phyloP scores from a whole-genome alignment of 1,140 invertebrate species.

The Diorhabda sublineata region DNA sequence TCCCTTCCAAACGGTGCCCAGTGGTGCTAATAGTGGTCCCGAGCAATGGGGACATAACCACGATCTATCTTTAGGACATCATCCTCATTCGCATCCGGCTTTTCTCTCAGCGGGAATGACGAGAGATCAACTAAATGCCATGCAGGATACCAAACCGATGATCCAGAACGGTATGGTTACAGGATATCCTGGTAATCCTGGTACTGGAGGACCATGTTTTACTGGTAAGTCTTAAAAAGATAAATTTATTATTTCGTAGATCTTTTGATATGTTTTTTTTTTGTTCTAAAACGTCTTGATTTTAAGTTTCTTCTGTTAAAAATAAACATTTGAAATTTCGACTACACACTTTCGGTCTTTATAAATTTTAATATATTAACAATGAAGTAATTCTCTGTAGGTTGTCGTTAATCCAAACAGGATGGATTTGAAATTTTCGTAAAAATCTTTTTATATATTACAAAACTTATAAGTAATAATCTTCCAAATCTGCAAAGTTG shows the following conservation, averaged over 20 bases:
- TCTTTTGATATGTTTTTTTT: not conserved
- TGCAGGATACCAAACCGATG: slow-evolving; percentile 67
- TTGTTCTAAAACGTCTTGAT: too few relatives aligned
- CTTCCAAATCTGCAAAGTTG: too few relatives aligned
- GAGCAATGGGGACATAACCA: slow-evolving; percentile 51
- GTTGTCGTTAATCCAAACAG: too few relatives aligned
- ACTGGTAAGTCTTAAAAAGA: slow-evolving; percentile 49
- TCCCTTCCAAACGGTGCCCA: slow-evolving; percentile 79
- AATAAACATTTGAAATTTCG: too few relatives aligned
- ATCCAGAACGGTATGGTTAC: slow-evolving; percentile 68
- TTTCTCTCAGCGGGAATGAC: slow-evolving; percentile 54
- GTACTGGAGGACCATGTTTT: slow-evolving; percentile 68
- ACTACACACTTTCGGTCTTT: too few relatives aligned
- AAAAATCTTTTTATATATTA: too few relatives aligned
- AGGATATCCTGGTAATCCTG: slow-evolving; percentile 60
- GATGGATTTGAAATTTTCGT: too few relatives aligned
- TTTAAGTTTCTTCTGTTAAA: too few relatives aligned
- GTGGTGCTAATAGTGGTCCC: slow-evolving; percentile 54
- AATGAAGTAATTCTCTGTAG: too few relatives aligned
- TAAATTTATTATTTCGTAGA: not conserved
- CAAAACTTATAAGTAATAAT: too few relatives aligned
- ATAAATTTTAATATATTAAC: too few relatives aligned
- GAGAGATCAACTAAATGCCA: slow-evolving; percentile 48
- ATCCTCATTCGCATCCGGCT: slow-evolving; percentile 55
- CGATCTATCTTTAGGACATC: slow-evolving; percentile 41